A percentile compares a stretch with the other conserved stretches of the same genome.
Evolutionary conservation across 2,113 vertebrate genomes (phyloP).

Genomic region (Equus quagga): DNA sequence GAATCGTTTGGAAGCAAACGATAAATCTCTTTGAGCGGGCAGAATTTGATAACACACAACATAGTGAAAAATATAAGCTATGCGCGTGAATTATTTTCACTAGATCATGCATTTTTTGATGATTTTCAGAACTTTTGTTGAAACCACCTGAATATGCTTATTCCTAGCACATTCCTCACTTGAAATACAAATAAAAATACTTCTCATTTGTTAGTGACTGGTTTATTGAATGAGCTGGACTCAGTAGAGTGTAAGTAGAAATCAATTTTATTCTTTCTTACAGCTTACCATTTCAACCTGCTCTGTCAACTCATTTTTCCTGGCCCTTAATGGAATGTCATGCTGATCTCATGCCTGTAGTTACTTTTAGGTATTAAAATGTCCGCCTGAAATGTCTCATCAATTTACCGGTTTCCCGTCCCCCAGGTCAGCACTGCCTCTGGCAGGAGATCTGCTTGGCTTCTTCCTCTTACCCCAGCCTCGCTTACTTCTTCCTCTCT

Average conservation of each 20-base stretch:
- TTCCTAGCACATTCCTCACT: not conserved
- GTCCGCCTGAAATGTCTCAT: not conserved
- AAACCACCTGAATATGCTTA: not conserved
- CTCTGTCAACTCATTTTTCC: not conserved
- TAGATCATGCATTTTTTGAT: not conserved
- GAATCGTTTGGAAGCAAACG: not conserved
- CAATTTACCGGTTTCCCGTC: not conserved
- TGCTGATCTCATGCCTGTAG: not conserved
- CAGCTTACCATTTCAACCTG: not conserved
- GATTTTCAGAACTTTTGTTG: not conserved
- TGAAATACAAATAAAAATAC: not conserved
- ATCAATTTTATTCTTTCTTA: not conserved
- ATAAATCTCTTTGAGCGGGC: not conserved
- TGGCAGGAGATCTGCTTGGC: too few relatives aligned
- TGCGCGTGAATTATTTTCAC: not conserved
- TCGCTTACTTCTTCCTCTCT: not conserved
- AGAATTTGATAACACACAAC: not conserved
- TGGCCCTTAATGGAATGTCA: not conserved
- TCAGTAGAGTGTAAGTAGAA: not conserved
- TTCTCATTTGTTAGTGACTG: not conserved
- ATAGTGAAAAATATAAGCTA: not conserved
- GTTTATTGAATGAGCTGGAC: not conserved
- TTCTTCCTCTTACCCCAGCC: too few relatives aligned
- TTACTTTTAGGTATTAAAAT: not conserved
- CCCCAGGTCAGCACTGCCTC: not conserved